Evolutionary conservation across 1,140 invertebrate species (phyloP).

Genomic region (Drosophila kepulauana): DNA sequence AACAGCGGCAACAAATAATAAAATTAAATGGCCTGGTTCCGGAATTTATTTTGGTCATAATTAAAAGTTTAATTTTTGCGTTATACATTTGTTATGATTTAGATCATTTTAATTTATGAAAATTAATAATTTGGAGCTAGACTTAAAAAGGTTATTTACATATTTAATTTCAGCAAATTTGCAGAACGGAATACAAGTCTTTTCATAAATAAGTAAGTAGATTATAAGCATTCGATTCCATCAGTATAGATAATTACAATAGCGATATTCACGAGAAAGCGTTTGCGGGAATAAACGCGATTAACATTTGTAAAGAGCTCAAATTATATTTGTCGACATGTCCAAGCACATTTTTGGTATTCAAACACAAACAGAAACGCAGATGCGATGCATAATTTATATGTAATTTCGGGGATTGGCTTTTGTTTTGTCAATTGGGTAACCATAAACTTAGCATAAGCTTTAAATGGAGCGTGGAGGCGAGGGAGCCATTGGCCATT

Average conservation of each 20-base stretch:
- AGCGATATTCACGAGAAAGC: constrained; percentile 1
- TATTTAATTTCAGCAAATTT: no score
- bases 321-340: constrained; percentile 31
- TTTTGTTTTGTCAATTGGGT: constrained; percentile 66
- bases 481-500: constrained; percentile 41
- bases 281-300: not conserved
- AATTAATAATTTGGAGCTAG: no score
- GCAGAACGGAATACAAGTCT: not conserved
- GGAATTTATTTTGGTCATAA: not conserved
- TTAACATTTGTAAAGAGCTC: constrained; percentile 4
- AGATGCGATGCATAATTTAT: constrained; percentile 71
- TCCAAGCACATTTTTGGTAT: constrained; percentile 19
- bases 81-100: no score
- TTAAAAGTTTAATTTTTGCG: no score
- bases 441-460: constrained; percentile 73
- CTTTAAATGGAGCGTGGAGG: constrained; percentile 11
- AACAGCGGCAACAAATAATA: constrained; percentile 24
- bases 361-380: constrained; percentile 35
- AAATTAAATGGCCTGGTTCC: not conserved
- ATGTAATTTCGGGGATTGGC: constrained; percentile 61
- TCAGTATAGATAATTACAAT: not conserved
- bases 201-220: not conserved
- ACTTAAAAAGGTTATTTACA: no score
- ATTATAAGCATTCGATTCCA: not conserved
- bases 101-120: no score